A percentile compares a stretch with the other conserved stretches of the same genome.
Evolutionary conservation across 2,113 vertebrate genomes (phyloP).

Genomic region (Chaetodon trifascialis): DNA sequence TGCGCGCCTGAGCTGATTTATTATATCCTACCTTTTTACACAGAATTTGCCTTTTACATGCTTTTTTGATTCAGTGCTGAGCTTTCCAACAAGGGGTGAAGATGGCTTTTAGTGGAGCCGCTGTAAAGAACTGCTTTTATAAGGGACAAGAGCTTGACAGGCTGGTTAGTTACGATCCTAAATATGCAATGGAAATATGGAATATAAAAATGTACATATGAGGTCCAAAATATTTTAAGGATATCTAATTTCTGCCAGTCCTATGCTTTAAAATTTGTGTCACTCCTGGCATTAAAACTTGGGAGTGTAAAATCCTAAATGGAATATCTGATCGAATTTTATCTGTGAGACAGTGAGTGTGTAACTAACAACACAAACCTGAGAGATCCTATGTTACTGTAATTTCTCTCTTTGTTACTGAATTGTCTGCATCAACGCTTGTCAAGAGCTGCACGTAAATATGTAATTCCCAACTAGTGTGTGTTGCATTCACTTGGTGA

Average conservation of each 20-base stretch:
- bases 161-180: neutral
- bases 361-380: neutral
- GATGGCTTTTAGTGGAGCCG: slow-evolving; percentile 32
- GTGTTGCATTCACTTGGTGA: neutral
- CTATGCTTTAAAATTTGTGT: neutral
- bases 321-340: neutral
- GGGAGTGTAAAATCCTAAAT: neutral
- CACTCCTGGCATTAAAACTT: neutral
- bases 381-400: neutral
- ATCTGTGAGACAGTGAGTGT: too few species aligned
- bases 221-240: neutral
- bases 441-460: neutral
- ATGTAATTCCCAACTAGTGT: neutral
- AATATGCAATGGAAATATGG: neutral
- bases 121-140: slow-evolving; percentile 41
- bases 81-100: slow-evolving; percentile 35
- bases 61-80: slow-evolving; percentile 55
- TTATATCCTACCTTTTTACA: slow-evolving; percentile 60
- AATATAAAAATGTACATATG: slow-evolving; percentile 2
- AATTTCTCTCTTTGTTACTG: neutral
- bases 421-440: neutral
- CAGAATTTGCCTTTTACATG: slow-evolving; percentile 52
- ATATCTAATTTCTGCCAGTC: neutral
- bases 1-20: slow-evolving; percentile 65
- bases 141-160: slow-evolving; percentile 8